These are phyloP conservation scores for Drosophila stalkeri DNA, from an alignment of 2,888 invertebrate genomes.

Conservation along the genomic window DNA sequence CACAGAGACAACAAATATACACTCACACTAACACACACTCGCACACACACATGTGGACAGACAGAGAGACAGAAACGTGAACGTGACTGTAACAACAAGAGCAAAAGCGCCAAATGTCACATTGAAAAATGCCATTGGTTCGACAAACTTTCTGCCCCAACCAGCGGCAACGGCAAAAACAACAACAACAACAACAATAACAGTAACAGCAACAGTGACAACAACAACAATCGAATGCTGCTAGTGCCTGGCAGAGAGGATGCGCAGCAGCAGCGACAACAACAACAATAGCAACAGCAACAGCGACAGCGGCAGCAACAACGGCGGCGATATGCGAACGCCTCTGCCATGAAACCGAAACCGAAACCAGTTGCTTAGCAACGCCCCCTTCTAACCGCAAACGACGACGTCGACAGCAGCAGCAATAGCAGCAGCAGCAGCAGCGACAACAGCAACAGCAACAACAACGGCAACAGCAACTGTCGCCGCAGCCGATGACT, in stretches of 20 bases:
- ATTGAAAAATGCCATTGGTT: slow-evolving; percentile 84
- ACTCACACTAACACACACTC: slow-evolving; percentile 13
- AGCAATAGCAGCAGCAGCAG: slow-evolving; percentile 19
- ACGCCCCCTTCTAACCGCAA: slow-evolving; percentile 84
- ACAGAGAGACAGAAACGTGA: slow-evolving; percentile 46
- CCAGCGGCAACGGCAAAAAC: slow-evolving; percentile 22
- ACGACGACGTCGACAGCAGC: slow-evolving; percentile 45
- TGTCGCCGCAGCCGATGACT: slow-evolving; percentile 59
- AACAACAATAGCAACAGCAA: neutral
- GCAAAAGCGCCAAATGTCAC: slow-evolving; percentile 83
- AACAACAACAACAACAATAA: slow-evolving; percentile 12
- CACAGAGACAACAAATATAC: slow-evolving; percentile 22
- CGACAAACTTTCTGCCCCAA: slow-evolving; percentile 71
- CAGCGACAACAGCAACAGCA: slow-evolving; percentile 24
- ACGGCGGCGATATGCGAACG: slow-evolving; percentile 42
- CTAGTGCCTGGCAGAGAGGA: slow-evolving; percentile 39
- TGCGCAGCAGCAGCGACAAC: slow-evolving; percentile 33
- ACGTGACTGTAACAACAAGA: slow-evolving; percentile 68
- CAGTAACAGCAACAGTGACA: slow-evolving; percentile 19
- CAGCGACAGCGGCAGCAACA: slow-evolving; percentile 14
- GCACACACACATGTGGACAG: slow-evolving; percentile 16
- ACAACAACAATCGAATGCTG: slow-evolving; percentile 14
- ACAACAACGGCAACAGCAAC: slow-evolving; percentile 26
- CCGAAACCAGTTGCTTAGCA: slow-evolving; percentile 85
- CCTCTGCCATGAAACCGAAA: slow-evolving; percentile 57